phyloP scores from a whole-genome alignment of 1,140 invertebrate genomes.

The Pachypsylla venusta region DNA sequence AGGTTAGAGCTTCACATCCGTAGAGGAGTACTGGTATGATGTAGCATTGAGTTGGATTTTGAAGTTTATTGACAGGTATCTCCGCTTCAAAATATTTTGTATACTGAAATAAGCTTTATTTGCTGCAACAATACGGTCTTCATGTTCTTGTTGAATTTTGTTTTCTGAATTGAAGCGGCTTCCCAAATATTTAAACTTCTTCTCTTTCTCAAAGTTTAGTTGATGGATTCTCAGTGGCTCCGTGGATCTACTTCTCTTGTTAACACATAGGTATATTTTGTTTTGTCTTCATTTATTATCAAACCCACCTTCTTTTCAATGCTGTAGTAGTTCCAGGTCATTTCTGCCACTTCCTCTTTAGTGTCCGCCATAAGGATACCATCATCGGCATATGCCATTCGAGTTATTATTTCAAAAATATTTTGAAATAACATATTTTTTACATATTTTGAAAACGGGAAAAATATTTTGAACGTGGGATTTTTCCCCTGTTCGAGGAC shows the following conservation, averaged over 20 bases:
- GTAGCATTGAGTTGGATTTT: constrained; percentile 9
- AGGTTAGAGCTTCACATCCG: constrained; percentile 5
- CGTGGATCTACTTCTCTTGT: neutral
- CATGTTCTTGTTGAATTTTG: neutral
- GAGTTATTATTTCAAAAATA: neutral
- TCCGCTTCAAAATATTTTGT: constrained; percentile 7
- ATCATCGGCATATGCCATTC: constrained; percentile 14
- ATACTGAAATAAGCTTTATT: constrained; percentile 3
- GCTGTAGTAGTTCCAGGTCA: neutral
- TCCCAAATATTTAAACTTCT: constrained; percentile 15
- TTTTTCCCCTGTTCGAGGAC: no score
- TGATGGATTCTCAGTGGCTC: constrained; percentile 10
- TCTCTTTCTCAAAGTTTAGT: constrained; percentile 12
- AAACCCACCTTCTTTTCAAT: constrained; percentile 9
- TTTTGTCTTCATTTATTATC: constrained; percentile 9
- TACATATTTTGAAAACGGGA: no score
- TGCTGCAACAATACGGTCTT: neutral
- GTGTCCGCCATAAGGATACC: constrained; percentile 7
- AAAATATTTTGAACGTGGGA: no score
- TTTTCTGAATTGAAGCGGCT: constrained; percentile 9
- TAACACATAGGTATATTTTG: constrained; percentile 13
- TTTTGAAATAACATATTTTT: no score
- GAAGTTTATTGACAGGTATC: constrained; percentile 9
- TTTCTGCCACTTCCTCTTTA: constrained; percentile 9
- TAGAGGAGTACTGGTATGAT: constrained; percentile 11